Evolutionary conservation across 2,888 invertebrate genomes (phyloP).

Genomic region (Apoda limacodes): DNA sequence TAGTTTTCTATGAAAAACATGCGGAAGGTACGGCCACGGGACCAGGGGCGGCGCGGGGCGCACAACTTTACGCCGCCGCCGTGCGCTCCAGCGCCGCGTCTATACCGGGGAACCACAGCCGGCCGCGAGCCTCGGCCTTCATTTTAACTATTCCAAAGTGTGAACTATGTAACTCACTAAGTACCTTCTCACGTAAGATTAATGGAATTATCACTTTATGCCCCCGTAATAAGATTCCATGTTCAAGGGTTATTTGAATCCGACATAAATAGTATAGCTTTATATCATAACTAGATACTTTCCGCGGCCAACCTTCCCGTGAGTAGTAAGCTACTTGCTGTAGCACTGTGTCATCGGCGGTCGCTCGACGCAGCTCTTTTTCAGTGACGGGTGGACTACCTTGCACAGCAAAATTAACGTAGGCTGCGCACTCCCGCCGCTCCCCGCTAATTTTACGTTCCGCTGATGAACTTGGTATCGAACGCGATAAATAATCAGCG

Average conservation of each 20-base stretch:
- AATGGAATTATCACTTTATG: constrained; percentile 12
- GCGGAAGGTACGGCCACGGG: constrained; percentile 3
- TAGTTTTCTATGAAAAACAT: constrained; percentile 3
- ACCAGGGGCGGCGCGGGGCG: constrained; percentile 7
- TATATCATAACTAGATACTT: constrained; percentile 1
- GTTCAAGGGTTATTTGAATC: constrained; percentile 10
- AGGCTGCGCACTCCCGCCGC: constrained; percentile 8
- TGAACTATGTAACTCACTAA: too few relatives aligned
- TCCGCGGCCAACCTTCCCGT: constrained; percentile 14
- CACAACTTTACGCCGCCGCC: constrained; percentile 7
- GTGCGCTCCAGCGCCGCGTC: constrained; percentile 11
- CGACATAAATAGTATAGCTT: constrained; percentile 12
- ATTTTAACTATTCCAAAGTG: too few relatives aligned
- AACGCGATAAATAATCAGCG: constrained; percentile 3
- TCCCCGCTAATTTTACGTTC: not conserved
- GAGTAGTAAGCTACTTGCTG: constrained; percentile 5
- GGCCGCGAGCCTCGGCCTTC: constrained; percentile 13
- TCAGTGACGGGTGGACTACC: constrained; percentile 9
- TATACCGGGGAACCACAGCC: constrained; percentile 15
- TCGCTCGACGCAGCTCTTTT: constrained; percentile 7
- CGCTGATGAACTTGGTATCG: too few relatives aligned
- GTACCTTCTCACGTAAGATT: constrained; percentile 3
- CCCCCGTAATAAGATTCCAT: constrained; percentile 8
- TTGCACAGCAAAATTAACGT: constrained; percentile 10
- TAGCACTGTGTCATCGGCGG: constrained; percentile 4